Evolutionary conservation across 2,888 invertebrate species (phyloP).

Genomic region (Aphidius colemani): DNA sequence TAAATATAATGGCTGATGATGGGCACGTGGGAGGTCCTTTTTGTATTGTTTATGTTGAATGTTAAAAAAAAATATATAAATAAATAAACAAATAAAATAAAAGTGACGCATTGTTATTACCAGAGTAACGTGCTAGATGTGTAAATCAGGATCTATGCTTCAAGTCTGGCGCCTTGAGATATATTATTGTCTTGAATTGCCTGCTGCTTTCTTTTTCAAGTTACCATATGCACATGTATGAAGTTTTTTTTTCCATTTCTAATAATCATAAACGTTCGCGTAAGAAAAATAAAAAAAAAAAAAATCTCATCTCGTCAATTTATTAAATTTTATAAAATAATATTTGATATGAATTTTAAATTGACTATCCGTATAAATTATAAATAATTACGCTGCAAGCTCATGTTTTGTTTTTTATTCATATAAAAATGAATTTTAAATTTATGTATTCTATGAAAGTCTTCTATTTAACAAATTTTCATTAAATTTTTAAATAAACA

Average conservation of each 20-base stretch:
- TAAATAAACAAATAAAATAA: constrained; percentile 30
- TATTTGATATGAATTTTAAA: no score
- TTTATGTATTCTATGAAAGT: no score
- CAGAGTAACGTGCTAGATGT: constrained; percentile 48
- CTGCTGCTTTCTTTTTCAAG: constrained; percentile 27
- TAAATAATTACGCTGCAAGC: no score
- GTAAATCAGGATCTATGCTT: constrained; percentile 53
- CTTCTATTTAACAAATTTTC: no score
- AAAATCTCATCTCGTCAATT: no score
- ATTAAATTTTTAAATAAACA: no score
- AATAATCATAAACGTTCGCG: no score
- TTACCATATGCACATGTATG: constrained; percentile 9
- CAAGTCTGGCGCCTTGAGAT: constrained; percentile 41
- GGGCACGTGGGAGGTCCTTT: constrained; percentile 33
- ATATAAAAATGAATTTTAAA: no score
- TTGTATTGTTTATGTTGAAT: constrained; percentile 50
- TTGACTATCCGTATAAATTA: no score
- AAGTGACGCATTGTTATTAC: constrained; percentile 54
- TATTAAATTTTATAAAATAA: no score
- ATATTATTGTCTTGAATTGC: constrained; percentile 49
- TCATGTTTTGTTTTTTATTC: no score
- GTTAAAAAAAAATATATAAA: constrained; percentile 25
- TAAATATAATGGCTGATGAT: not conserved
- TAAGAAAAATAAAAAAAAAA: no score
- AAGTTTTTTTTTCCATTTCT: not conserved